phyloP scores from a whole-genome alignment of 2,888 invertebrate genomes.

The Agriopis marginaria region DNA sequence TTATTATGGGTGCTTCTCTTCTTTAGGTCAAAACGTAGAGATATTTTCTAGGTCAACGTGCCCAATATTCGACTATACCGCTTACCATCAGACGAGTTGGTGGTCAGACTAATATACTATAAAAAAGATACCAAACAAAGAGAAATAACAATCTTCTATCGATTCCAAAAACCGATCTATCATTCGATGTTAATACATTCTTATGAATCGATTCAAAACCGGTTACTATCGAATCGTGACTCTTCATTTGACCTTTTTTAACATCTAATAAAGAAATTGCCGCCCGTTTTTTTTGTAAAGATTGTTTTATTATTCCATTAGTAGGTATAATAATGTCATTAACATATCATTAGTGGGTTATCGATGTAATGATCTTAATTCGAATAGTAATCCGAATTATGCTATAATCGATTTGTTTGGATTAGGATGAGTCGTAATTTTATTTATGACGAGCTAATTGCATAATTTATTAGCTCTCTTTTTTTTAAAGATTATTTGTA shows the following conservation, averaged over 20 bases:
- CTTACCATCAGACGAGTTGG: too few species aligned
- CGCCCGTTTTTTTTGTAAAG: slow-evolving; percentile 46
- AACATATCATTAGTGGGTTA: slow-evolving; percentile 50
- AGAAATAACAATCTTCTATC: slow-evolving; percentile 43
- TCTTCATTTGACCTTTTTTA: slow-evolving; percentile 49
- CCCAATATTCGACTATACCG: too few species aligned
- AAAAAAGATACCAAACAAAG: slow-evolving; percentile 15
- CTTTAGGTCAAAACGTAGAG: too few species aligned
- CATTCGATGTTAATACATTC: slow-evolving; percentile 67
- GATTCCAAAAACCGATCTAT: slow-evolving; percentile 63
- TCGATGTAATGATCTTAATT: slow-evolving; percentile 39
- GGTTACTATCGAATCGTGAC: slow-evolving; percentile 53
- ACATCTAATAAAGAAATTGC: slow-evolving; percentile 57
- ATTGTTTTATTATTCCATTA: slow-evolving; percentile 61
- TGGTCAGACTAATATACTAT: too few species aligned
- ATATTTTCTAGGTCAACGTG: too few species aligned
- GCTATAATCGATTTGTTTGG: slow-evolving; percentile 46
- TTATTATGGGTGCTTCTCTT: too few species aligned
- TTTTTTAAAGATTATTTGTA: background rate
- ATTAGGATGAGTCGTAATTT: slow-evolving; percentile 39
- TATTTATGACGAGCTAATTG: slow-evolving; percentile 36
- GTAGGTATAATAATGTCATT: slow-evolving; percentile 61
- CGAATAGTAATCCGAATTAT: slow-evolving; percentile 41
- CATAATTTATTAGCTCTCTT: slow-evolving; percentile 1
- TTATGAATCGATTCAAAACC: slow-evolving; percentile 57